phyloP scores from a whole-genome alignment of 2,113 vertebrate species.

The Gymnocephalus cernua region DNA sequence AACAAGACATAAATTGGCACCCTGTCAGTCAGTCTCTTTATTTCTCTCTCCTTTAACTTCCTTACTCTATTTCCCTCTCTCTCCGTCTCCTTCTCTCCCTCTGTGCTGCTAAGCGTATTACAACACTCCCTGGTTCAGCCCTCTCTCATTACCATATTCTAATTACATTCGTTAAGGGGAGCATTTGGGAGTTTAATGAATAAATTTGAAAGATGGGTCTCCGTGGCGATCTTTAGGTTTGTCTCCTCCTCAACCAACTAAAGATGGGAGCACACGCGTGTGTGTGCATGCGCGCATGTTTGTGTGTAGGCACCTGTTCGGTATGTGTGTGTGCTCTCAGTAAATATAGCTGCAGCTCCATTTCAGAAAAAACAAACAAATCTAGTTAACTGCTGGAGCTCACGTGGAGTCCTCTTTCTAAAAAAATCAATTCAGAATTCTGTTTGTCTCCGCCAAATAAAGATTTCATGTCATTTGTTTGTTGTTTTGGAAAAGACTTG shows the following conservation, averaged over 20 bases:
- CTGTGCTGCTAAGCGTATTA: constrained; percentile 80
- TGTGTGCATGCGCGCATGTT: not conserved
- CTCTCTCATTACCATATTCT: constrained; percentile 85
- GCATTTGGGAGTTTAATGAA: constrained; percentile 84
- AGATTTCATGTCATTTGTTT: constrained; percentile 80
- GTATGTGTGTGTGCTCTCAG: constrained; percentile 14
- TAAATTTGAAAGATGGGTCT: constrained; percentile 84
- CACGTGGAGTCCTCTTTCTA: constrained; percentile 43
- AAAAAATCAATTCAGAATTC: constrained; percentile 73
- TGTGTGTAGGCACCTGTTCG: constrained; percentile 28
- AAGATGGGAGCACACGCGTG: constrained; percentile 45
- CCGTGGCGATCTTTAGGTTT: constrained; percentile 80
- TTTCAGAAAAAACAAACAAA: constrained; percentile 74
- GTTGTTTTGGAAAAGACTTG: constrained; percentile 61
- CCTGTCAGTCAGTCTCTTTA: constrained; percentile 79
- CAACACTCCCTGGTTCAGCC: constrained; percentile 82
- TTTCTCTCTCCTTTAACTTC: constrained; percentile 69
- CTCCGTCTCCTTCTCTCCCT: constrained; percentile 60
- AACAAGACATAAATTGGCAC: constrained; percentile 82
- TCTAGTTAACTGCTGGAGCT: constrained; percentile 66
- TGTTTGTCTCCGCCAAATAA: constrained; percentile 77
- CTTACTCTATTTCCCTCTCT: constrained; percentile 60
- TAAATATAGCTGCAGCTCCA: constrained; percentile 62
- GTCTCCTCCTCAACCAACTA: constrained; percentile 67
- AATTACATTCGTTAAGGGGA: constrained; percentile 85